Evolutionary conservation across 2,797 vertebrate genomes (phyloP).

Genomic region (Cryptoblepharus egeriae): DNA sequence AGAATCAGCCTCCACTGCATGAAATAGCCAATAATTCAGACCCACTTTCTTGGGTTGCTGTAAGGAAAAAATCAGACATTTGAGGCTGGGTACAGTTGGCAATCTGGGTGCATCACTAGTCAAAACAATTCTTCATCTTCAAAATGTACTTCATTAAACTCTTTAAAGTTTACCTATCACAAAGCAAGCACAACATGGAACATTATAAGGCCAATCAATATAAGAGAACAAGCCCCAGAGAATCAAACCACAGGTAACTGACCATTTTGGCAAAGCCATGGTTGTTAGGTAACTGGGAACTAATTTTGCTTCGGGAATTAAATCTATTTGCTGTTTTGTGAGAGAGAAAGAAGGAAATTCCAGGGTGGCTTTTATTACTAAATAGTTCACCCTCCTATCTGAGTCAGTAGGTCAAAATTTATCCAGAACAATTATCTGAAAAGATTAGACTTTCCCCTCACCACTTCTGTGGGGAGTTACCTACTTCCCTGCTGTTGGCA

Average conservation of each 20-base stretch:
- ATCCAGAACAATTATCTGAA: slow-evolving; percentile 67
- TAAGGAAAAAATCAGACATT: neutral
- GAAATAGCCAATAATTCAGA: neutral
- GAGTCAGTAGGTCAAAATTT: slow-evolving; percentile 81
- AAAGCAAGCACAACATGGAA: neutral
- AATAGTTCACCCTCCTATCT: slow-evolving; percentile 80
- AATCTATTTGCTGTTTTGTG: slow-evolving; percentile 35
- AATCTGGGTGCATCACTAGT: neutral
- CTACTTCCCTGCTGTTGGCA: slow-evolving; percentile 45
- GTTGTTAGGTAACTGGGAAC: slow-evolving; percentile 45
- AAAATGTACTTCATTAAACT: neutral
- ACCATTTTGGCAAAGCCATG: slow-evolving; percentile 51
- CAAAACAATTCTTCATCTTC: neutral
- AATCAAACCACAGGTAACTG: slow-evolving; percentile 64
- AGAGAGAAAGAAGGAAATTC: slow-evolving; percentile 64
- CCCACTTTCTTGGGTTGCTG: neutral
- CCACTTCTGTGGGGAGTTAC: slow-evolving; percentile 37
- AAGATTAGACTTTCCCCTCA: slow-evolving; percentile 12
- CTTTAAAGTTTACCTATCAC: neutral
- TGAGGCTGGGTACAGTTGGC: too few relatives aligned
- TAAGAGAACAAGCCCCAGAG: slow-evolving; percentile 27
- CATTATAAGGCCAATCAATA: neutral
- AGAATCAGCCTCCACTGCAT: too few relatives aligned
- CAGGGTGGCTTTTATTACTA: slow-evolving; percentile 75
- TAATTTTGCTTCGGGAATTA: slow-evolving; percentile 49